These are phyloP conservation scores for Melipona quadrifasciata DNA, from an alignment of 1,140 invertebrate species.

Conservation along the genomic window DNA sequence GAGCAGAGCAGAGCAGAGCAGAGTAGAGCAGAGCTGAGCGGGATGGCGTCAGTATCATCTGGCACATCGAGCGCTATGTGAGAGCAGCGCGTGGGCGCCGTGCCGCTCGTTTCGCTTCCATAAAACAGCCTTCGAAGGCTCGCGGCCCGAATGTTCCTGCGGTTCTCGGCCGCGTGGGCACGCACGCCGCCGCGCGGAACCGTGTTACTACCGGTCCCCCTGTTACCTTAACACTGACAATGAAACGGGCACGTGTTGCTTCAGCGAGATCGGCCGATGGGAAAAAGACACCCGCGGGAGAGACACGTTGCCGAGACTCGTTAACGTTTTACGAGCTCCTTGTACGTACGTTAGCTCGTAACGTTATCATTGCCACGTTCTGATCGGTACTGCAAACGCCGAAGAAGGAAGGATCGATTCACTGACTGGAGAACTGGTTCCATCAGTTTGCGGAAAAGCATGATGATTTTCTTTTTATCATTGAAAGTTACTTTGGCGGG, in stretches of 20 bases:
- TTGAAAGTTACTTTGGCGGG: too few relatives aligned
- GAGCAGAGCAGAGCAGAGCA: too few relatives aligned
- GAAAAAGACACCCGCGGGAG: not conserved
- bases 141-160: constrained; percentile 51
- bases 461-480: not conserved
- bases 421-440: not conserved
- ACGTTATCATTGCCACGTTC: not conserved
- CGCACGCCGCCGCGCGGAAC: constrained; percentile 42
- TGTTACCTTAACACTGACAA: constrained; percentile 65
- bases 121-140: constrained; percentile 62
- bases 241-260: constrained; percentile 58
- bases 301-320: constrained; percentile 29
- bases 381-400: not conserved
- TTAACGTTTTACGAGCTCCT: constrained; percentile 38
- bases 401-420: not conserved
- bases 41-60: constrained; percentile 62
- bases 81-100: constrained; percentile 49
- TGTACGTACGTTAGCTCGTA: not conserved
- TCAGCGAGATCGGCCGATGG: not conserved
- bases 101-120: constrained; percentile 66
- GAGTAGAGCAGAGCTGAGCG: too few relatives aligned
- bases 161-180: constrained; percentile 51
- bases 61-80: constrained; percentile 58
- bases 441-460: not conserved
- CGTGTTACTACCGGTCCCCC: constrained; percentile 57